Percentiles rank a stretch among this genome's conserved stretches.
phyloP scores from a whole-genome alignment of 2,888 invertebrate genomes.

The Eucera pruinosa region DNA sequence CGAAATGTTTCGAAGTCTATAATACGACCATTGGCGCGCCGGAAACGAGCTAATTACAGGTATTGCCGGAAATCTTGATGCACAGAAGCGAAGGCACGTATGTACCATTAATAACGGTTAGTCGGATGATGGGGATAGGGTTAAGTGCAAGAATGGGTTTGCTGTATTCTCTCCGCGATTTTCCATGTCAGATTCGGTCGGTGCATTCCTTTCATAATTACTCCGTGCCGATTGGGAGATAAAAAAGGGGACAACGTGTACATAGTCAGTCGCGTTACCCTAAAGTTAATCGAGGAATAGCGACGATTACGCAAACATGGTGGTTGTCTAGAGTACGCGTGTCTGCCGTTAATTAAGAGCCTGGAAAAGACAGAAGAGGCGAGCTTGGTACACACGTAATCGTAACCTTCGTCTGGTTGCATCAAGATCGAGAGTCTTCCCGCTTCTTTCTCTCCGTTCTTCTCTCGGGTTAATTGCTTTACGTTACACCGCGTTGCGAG shows the following conservation, averaged over 20 bases:
- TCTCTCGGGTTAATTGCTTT: constrained; percentile 67
- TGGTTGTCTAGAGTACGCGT: constrained; percentile 26
- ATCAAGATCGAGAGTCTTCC: constrained; percentile 51
- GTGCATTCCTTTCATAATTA: constrained; percentile 51
- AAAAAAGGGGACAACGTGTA: background rate
- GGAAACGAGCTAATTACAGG: constrained; percentile 48
- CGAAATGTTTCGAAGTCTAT: constrained; percentile 23
- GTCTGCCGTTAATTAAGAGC: constrained; percentile 72
- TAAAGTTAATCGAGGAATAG: constrained; percentile 15
- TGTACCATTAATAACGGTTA: constrained; percentile 64
- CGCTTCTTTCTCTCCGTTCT: constrained; percentile 5
- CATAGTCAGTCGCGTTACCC: constrained; percentile 1
- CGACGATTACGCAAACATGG: constrained; percentile 32
- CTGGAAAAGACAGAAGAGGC: constrained; percentile 62
- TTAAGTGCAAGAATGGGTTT: background rate
- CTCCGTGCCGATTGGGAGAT: constrained; percentile 18
- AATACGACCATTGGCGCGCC: constrained; percentile 30
- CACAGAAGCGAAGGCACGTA: constrained; percentile 46
- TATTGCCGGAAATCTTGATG: constrained; percentile 13
- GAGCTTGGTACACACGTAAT: constrained; percentile 59
- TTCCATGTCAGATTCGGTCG: constrained; percentile 37
- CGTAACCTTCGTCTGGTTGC: constrained; percentile 68
- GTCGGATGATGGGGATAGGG: constrained; percentile 21
- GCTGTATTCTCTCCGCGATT: constrained; percentile 4
- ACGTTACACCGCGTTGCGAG: constrained; percentile 56